These are phyloP conservation scores for Pandion haliaetus DNA, from an alignment of 2,113 vertebrate species.

Conservation along the genomic window DNA sequence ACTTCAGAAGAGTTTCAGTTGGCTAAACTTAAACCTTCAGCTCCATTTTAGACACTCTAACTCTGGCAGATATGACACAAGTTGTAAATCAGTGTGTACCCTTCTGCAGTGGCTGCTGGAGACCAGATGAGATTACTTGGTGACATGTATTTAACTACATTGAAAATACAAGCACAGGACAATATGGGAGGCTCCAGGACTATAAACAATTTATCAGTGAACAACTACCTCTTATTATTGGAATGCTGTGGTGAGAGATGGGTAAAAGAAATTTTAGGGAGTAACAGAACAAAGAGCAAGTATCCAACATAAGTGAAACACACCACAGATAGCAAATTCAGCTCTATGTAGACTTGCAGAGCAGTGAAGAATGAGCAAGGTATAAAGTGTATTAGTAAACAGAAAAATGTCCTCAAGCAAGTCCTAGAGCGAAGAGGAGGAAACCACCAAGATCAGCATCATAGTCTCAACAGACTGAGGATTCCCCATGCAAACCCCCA, in stretches of 20 bases:
- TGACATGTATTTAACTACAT: neutral
- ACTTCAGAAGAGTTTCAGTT: neutral
- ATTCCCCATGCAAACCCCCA: fast-evolving
- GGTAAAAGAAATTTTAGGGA: neutral
- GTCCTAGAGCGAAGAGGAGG: neutral
- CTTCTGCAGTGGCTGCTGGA: neutral
- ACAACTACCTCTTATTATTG: neutral
- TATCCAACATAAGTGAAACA: neutral
- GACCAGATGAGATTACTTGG: neutral
- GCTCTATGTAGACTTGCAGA: neutral
- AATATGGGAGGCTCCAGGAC: neutral
- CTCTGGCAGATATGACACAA: neutral
- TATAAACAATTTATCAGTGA: neutral
- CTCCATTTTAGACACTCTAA: neutral
- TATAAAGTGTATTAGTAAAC: neutral
- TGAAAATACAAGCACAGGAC: neutral
- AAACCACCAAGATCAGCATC: neutral
- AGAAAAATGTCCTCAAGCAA: neutral
- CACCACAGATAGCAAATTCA: neutral
- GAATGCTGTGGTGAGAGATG: neutral
- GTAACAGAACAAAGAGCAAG: neutral
- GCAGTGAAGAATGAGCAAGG: neutral
- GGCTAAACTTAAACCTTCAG: neutral
- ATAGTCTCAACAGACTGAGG: neutral
- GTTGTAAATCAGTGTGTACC: neutral